These are phyloP conservation scores for Ptychodera flava DNA, from an alignment of 35 echinoderm and acorn worm species.

Conservation along the genomic window DNA sequence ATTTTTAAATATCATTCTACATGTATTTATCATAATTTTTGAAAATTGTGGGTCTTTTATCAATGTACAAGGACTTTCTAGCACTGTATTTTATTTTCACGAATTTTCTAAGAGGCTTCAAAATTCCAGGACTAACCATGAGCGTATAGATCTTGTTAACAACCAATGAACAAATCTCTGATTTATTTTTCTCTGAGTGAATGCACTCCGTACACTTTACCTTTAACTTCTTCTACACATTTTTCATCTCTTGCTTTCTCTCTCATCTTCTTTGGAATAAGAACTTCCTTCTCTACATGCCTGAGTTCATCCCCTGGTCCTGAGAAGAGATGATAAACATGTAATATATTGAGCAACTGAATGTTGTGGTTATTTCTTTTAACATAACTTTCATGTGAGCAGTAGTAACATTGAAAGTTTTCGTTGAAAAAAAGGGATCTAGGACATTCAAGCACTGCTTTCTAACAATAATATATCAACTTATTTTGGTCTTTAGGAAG, in stretches of 20 bases:
- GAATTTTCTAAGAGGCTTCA: no score
- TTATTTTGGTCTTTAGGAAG: no score
- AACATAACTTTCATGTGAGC: no score
- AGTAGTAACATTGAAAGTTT: no score
- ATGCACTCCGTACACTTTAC: constrained; percentile 27
- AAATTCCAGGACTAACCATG: no score
- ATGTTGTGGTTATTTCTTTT: no score
- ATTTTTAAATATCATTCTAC: no score
- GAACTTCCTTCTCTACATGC: constrained; percentile 72
- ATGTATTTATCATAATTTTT: not conserved
- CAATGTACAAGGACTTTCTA: not conserved
- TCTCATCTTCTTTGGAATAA: constrained; percentile 97
- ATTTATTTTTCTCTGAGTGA: not conserved
- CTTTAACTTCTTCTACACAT: constrained; percentile 68
- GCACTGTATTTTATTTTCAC: no score
- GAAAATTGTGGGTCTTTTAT: not conserved
- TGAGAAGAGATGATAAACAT: not conserved
- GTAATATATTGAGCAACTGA: no score
- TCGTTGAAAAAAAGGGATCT: no score
- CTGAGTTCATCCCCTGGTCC: constrained; percentile 21
- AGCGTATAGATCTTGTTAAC: not conserved
- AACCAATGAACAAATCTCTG: not conserved
- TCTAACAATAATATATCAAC: no score
- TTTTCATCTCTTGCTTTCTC: constrained; percentile 65
- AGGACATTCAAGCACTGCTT: no score